Percentiles rank a stretch among this genome's conserved stretches.
Conservation (phyloP, 2,113 vertebrate species). For the Furnarius figulus region DNA sequence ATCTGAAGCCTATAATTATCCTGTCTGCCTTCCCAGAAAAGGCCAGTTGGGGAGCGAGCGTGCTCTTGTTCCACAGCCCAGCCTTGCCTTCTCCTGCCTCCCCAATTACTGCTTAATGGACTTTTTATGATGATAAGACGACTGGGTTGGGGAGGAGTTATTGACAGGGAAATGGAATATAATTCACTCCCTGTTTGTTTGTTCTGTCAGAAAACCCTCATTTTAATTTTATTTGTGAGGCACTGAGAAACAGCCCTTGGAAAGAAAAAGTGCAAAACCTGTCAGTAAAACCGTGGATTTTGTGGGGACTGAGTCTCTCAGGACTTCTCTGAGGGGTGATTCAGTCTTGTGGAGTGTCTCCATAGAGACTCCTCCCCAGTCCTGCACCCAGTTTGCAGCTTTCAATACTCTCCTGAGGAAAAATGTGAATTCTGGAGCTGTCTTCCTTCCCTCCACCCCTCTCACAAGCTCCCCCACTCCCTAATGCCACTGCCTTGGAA, state of each 20-base stretch:
- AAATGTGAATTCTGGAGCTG: not conserved
- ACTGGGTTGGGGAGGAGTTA: conserved; percentile 35
- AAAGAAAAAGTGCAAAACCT: not conserved
- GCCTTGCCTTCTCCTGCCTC: conserved; percentile 37
- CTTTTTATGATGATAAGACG: conserved; percentile 68
- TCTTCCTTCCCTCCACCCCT: not conserved
- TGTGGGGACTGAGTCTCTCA: not conserved
- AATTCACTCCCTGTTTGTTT: conserved; percentile 67
- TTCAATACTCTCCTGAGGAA: not conserved
- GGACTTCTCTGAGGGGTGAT: not conserved
- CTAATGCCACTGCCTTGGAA: not conserved
- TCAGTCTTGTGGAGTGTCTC: not conserved
- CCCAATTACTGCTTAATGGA: conserved; percentile 69
- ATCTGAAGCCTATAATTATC: conserved; percentile 70
- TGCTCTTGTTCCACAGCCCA: not conserved
- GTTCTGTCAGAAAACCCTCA: conserved; percentile 57
- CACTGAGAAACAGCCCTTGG: not conserved
- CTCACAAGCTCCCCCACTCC: not conserved
- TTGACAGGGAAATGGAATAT: conserved; percentile 56
- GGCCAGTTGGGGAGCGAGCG: conserved; percentile 47
- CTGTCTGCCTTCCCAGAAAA: conserved; percentile 67
- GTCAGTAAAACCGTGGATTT: not conserved
- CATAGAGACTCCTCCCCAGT: not conserved
- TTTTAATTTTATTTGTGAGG: conserved; percentile 42
- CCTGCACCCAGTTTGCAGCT: not conserved